Base-by-base conservation (phyloP, 2,113 vertebrate species). In the Felis chaus region DNA sequence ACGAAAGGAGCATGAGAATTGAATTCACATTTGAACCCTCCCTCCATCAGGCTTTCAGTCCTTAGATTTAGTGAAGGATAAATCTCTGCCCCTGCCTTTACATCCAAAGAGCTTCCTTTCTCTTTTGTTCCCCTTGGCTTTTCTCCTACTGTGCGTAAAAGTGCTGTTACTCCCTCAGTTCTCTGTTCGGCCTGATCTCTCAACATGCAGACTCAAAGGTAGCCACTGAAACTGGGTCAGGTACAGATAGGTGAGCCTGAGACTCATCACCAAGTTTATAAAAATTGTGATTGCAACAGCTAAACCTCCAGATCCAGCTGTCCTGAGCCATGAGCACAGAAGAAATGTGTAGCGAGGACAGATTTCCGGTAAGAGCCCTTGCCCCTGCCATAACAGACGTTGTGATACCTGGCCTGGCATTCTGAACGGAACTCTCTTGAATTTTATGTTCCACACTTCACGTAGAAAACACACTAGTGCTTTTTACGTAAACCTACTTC, bases 311-410 rank as follows among this genome's bases (percentile, higher is more conserved):
- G 61, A 27, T 33, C 31, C 76, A 11, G 36, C 21, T 2, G 1
- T 23, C 48, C 69, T 16, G 4, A 3, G 29, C 65, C 63, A 14
- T 0, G 27, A n/a, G 57, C 2, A 13, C 29, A 55, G 78, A 36
- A 33, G 21, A 13, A 8, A 23, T 0, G 1, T 0, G 0, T 10
- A 7, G 33, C 14, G 4, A 45, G n/a, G 33, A n/a, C 3, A 11
- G 33, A 39, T 25, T 45, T 55, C 12, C 4, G 16, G 23, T 3
- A 63, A 83, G 31, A 66, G 45, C 2, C 57, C 27, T 23, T 2
- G 3, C 5, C 41, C 1, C 14, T 21, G 13, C 25, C 36, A 1
- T 5, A 12, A 29, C 3, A 9, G 61, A 45, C 2, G 6, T 1
- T 81, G 33, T 63, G 3, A 39, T 1, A 1, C 29, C 50, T 73